Conservation (phyloP, 1,140 invertebrate genomes). For the Tetramorium parvispinum region DNA sequence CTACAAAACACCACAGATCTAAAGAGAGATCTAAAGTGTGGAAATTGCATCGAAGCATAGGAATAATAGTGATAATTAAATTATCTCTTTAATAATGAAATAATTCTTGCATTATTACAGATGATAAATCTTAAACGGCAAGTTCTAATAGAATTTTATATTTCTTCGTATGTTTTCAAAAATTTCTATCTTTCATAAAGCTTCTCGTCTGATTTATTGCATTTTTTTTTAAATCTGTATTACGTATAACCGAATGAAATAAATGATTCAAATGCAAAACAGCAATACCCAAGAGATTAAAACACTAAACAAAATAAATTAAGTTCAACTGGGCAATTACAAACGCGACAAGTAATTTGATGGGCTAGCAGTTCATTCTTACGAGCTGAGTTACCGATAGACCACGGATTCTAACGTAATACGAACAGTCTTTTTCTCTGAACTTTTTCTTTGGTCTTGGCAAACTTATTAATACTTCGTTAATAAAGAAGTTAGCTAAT, state of each 20-base stretch:
- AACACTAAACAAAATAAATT: neutral
- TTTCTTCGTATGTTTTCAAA: neutral
- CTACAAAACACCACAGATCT: slow-evolving; percentile 53
- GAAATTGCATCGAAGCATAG: neutral
- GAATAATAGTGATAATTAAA: neutral
- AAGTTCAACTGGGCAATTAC: neutral
- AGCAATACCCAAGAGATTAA: neutral
- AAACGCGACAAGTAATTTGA: neutral
- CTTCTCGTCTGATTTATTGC: neutral
- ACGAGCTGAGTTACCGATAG: neutral
- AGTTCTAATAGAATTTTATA: neutral
- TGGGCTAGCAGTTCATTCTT: neutral
- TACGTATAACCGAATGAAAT: neutral
- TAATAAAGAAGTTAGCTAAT: neutral
- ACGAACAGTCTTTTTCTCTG: neutral
- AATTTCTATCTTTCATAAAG: neutral
- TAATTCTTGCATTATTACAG: neutral
- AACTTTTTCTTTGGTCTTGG: neutral
- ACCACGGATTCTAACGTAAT: neutral
- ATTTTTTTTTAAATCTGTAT: neutral
- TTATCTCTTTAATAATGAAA: neutral
- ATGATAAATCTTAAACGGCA: neutral
- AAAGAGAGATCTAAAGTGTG: slow-evolving; percentile 27
- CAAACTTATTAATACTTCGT: neutral
- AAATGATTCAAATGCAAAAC: neutral